Percentiles rank a stretch among this genome's conserved stretches.
These are phyloP conservation scores for Enteromius argenteus DNA, from an alignment of 2,797 vertebrate genomes.

Conservation along the genomic window DNA sequence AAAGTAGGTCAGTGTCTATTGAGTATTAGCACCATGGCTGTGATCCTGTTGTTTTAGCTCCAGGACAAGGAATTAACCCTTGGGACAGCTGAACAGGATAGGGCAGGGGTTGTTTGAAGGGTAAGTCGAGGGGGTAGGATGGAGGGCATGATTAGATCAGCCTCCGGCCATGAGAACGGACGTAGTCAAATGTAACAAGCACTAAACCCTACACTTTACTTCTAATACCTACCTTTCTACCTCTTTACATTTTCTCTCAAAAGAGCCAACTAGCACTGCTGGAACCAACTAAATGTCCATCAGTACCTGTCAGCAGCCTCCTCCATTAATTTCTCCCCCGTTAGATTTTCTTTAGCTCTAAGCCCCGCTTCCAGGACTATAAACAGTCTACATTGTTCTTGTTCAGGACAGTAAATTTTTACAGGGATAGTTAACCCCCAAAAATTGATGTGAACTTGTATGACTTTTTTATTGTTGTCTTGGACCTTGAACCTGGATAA, in stretches of 20 bases:
- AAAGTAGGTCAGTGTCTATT: conserved; percentile 85
- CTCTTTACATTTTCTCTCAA: conserved; percentile 41
- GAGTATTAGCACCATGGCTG: conserved; percentile 83
- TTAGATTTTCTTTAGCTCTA: conserved; percentile 47
- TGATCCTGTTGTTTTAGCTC: conserved; percentile 84
- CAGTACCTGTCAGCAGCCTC: conserved; percentile 60
- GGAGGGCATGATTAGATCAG: conserved; percentile 67
- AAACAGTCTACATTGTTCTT: conserved; percentile 6
- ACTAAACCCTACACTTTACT: conserved; percentile 67
- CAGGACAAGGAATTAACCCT: conserved; percentile 81
- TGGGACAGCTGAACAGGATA: conserved; percentile 76
- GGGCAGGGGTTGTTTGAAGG: conserved; percentile 78
- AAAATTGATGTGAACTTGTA: neutral
- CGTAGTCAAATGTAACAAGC: conserved; percentile 70
- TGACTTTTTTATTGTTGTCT: neutral
- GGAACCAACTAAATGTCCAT: conserved; percentile 54
- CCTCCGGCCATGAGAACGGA: conserved; percentile 63
- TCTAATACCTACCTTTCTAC: conserved; percentile 52
- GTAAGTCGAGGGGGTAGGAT: conserved; percentile 65
- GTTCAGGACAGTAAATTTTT: neutral
- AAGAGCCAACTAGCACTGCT: conserved; percentile 53
- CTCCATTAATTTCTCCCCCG: conserved; percentile 29
- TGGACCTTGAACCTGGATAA: neutral
- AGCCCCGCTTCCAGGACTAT: conserved; percentile 29
- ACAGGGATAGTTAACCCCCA: neutral